Evolutionary conservation across 30 jellyfish, hydroid and myxozoan genomes (phyloP), one percentile per base, ranked within the genome.

Genomic region (Morbakka virulenta): DNA sequence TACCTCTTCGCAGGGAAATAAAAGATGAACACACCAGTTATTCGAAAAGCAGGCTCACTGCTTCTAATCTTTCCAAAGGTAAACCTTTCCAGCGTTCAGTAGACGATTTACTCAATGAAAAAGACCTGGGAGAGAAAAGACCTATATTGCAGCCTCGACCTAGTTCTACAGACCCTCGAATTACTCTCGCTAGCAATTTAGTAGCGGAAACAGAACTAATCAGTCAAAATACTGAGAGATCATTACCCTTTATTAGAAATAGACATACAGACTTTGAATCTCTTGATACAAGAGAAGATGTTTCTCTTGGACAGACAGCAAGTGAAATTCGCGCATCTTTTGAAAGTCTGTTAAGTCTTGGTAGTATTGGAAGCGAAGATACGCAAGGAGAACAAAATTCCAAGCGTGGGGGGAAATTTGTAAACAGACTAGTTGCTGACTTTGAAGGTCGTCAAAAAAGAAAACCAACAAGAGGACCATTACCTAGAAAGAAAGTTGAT

Each of bases 381-480:
- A 25, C 35, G 2, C 73, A 51, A 0, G 93, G 70, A 4, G 73
- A 81, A 0, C 4, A 61, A 36, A 69, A 53, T 24, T 23, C 50
- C 30, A 80, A 28, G 35, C 74, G 51, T n/a, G 52, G 74, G 3
- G 31, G 35, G 28, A 82, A 81, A 3, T 81, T 11, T 28, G 93
- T 81, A 9, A 81, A 81, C 76, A 61, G 62, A 62, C 79, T 81
- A 4, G 84, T 72, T 3, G 93, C 93, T 11, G 70, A 69, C 28
- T 81, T 81, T 35, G 93, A 81, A 28, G 93, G 72, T 3, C 50
- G 63, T 11, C 30, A 20, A 25, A 32, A 14, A 3, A 67, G 20
- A 0, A 30, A 49, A 1, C 32, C 31, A 28, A 48, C 29, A 20
- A 53, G 52, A 41, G 24, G 48, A 29, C 29, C 23, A 29, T n/a